Evolutionary conservation across 2,888 invertebrate genomes (phyloP), one percentile per base, ranked within the genome.

Genomic region (Cheilosia scutellata): DNA sequence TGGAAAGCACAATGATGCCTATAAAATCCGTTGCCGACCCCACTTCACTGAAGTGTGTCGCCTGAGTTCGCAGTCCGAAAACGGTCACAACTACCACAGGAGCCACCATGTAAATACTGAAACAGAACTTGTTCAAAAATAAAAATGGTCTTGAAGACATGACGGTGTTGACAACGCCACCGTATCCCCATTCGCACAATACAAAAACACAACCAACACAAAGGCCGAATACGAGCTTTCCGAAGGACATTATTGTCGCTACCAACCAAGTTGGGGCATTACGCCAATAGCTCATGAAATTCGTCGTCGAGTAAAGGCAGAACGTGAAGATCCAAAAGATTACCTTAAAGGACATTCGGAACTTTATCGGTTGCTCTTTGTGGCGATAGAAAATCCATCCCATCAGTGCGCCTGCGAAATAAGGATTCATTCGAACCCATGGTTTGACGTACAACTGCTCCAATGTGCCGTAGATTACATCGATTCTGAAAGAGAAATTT

Each of bases 271-370:
- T 65, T 13, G 90, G 90, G 49, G 90, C 88, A n/a, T 87, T 84
- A 44, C 89, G 89, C 90, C 90, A 90, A 78, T 89, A 91, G 72
- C 89, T 90, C 90, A 90, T 90, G 70, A 89, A 89, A 76, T 89
- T 89, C 33, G 90, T 90, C 16, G 84, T 71, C 60, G 89, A 83
- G 82, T 89, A 90, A 7, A 90, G 57, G 40, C 83, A 49, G 63
- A 82, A 60, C 5, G 87, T 87, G 37, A 89, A 53, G 6, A 88
- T 58, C 91, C 91, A 91, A 82, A 90, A 90, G 31, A 84, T n/a
- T 27, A 82, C 53, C 62, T 71, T 79, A 87, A 74, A 82, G 7
- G 70, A 80, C 57, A 16, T 55, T 57, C 44, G 76, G 40, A 53
- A 72, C 47, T 87, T 74, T 11, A 86, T 68, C 13, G 16, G 53